Percentiles rank a stretch among this genome's conserved stretches.
Conservation (phyloP, 2,113 vertebrate species). For the Nanorana parkeri region DNA sequence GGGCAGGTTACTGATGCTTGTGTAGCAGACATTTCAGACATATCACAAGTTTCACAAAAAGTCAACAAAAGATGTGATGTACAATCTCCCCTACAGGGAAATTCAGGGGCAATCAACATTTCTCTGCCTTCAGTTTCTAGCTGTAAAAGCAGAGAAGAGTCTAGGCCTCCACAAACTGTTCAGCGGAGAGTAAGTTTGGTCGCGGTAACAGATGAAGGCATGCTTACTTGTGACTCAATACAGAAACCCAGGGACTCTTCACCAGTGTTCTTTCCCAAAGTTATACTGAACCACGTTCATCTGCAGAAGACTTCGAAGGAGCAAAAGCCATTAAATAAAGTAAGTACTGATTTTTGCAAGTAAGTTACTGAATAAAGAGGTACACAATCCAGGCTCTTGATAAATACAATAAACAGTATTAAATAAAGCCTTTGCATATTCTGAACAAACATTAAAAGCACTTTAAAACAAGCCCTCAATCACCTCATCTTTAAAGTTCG, state of each 20-base stretch:
- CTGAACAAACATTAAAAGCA: too few species aligned
- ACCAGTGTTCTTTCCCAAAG: slow-evolving; percentile 8
- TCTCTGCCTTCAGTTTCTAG: background rate
- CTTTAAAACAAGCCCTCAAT: too few species aligned
- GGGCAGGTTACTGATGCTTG: slow-evolving; percentile 55
- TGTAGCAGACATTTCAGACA: accelerated
- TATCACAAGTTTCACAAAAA: background rate
- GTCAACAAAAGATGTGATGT: background rate
- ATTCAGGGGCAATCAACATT: background rate
- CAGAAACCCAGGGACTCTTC: background rate
- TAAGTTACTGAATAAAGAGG: background rate
- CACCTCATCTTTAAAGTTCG: too few species aligned
- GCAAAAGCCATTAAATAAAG: background rate
- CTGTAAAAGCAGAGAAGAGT: background rate
- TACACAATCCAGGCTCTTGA: too few species aligned
- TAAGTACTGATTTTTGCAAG: background rate
- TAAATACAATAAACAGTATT: too few species aligned
- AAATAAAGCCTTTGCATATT: too few species aligned
- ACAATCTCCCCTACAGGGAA: too few species aligned
- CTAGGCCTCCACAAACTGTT: background rate
- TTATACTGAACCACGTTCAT: background rate
- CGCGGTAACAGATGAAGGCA: slow-evolving; percentile 26
- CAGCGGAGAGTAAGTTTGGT: slow-evolving; percentile 40
- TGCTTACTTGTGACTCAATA: background rate
- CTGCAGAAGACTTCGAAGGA: background rate